Evolutionary conservation across 2,888 invertebrate species (phyloP), one percentile per base, ranked within the genome.

Genomic region (Caenorhabditis parvicauda): DNA sequence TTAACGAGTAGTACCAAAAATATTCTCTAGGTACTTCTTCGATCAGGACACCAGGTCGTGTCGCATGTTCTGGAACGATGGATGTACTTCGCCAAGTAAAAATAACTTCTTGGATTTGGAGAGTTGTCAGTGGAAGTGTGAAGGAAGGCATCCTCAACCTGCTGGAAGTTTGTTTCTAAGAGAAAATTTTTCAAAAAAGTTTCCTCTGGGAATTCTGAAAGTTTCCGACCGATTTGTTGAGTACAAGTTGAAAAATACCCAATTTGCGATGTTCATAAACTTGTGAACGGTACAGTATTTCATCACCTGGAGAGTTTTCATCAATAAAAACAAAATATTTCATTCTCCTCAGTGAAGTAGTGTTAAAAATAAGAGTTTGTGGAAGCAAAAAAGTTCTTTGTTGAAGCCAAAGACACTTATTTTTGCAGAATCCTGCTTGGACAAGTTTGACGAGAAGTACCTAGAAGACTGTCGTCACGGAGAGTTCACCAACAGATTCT

Each of bases 51-150:
- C 56, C 7, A 56, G 70, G 1, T 46, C 54, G 1, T 80, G 80
- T 48, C 59, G 67, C 41, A 73, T 76, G 72, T 81, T 74, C 58
- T 80, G 80, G 80, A 67, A 59, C 45, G 75, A 79, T 43, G 72
- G 72, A 24, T 79, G 79, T 46, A 49, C 55, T 29, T 38, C 47
- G 6, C 38, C 52, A 1, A 55, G 65, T 12, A 52, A 55, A 17
- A 77, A 78, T 56, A 69, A 74, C 47, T 78, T 78, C 55, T 67
- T 66, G 14, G 75, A 74, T 43, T 54, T 69, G 48, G 63, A 64
- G 32, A 70, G 62, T 14, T 80, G 80, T 52, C 63, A 73, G 53
- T 74, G 76, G 76, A 69, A 69, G 43, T 79, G 79, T 51, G 70
- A 72, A 46, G 73, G 74, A 17, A 54, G 57, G 54, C 72, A 70